Conservation (phyloP, 2,113 vertebrate genomes). For the Gnathonemus longibarbis region DNA sequence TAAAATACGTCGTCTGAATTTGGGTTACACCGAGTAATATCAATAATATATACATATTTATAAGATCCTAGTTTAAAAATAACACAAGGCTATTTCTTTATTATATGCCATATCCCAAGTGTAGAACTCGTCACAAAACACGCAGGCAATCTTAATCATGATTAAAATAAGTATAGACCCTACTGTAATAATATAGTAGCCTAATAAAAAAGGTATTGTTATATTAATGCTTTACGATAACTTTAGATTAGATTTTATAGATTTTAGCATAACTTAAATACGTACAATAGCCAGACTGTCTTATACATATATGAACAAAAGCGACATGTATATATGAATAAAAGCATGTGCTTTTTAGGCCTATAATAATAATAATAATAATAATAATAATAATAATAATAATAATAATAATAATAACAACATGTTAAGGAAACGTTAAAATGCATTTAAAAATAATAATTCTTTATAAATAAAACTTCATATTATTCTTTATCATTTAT, state of each 20-base stretch:
- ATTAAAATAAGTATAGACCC: background rate
- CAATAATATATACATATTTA: background rate
- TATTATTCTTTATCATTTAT: background rate
- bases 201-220: background rate
- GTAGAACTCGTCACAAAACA: background rate
- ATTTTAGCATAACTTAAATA: background rate
- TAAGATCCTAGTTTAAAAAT: background rate
- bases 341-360: background rate
- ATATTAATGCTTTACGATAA: background rate
- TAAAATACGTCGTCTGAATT: background rate
- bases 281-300: background rate
- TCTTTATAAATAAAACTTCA: background rate
- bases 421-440: background rate
- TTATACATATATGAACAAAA: background rate
- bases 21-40: background rate
- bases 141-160: background rate
- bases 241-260: background rate
- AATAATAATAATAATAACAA: background rate
- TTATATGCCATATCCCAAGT: background rate
- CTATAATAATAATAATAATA: background rate
- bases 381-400: background rate
- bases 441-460: background rate
- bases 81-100: background rate
- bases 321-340: background rate
- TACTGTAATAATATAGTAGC: background rate